These are phyloP conservation scores for Ectropis grisescens DNA, from an alignment of 1,140 invertebrate species.

Conservation along the genomic window DNA sequence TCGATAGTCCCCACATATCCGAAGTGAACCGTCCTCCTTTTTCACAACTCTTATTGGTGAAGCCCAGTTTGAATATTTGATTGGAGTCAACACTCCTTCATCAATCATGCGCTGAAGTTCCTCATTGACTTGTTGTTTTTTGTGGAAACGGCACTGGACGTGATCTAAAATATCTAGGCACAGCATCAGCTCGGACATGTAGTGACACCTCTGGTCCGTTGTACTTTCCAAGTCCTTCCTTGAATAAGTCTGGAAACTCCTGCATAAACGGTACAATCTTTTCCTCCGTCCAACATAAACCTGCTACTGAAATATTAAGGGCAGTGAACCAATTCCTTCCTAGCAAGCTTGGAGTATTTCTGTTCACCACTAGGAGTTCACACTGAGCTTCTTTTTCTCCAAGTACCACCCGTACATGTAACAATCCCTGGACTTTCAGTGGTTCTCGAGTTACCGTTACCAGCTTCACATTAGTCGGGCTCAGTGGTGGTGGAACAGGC, in stretches of 20 bases:
- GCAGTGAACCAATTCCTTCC: slow-evolving; percentile 13
- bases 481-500: slow-evolving; percentile 5
- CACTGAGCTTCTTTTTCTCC: slow-evolving; percentile 11
- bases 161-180: slow-evolving; percentile 12
- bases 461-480: slow-evolving; percentile 7
- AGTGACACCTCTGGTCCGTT: slow-evolving; percentile 13
- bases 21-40: slow-evolving; percentile 14
- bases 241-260: slow-evolving; percentile 11
- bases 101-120: slow-evolving; percentile 10
- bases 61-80: slow-evolving; percentile 18
- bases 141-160: slow-evolving; percentile 12
- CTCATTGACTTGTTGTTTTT: slow-evolving; percentile 13
- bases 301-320: slow-evolving; percentile 6
- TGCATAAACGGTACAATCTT: slow-evolving; percentile 1
- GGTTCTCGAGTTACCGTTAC: slow-evolving; percentile 13
- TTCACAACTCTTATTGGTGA: slow-evolving; percentile 15
- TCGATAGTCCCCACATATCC: slow-evolving; percentile 16
- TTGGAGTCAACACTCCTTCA: slow-evolving; percentile 9
- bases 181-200: slow-evolving; percentile 5
- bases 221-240: slow-evolving; percentile 10
- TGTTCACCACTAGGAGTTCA: slow-evolving; percentile 11
- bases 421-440: slow-evolving; percentile 8
- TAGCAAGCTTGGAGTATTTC: slow-evolving; percentile 10
- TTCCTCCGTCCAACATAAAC: slow-evolving; percentile 9
- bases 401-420: slow-evolving; percentile 5